These are phyloP conservation scores for Varroa destructor DNA, from an alignment of 1,140 invertebrate genomes.

Conservation along the genomic window DNA sequence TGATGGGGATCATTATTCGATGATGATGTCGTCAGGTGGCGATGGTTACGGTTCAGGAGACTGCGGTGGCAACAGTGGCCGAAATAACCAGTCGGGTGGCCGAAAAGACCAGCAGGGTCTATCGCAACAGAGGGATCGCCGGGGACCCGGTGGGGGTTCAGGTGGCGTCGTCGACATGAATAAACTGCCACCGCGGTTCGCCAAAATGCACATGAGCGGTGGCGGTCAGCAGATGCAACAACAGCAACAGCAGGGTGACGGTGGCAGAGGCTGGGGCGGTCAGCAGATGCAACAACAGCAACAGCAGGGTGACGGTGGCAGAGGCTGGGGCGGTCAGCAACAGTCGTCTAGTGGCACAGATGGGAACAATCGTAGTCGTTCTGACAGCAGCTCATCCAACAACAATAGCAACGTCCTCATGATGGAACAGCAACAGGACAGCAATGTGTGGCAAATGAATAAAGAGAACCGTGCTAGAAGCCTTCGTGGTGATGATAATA, in stretches of 20 bases:
- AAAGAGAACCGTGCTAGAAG: slow-evolving; percentile 11
- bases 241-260: too few species aligned
- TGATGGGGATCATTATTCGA: slow-evolving; percentile 7
- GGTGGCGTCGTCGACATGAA: slow-evolving; percentile 4
- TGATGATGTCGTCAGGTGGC: too few species aligned
- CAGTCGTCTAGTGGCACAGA: not conserved
- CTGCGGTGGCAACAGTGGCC: slow-evolving; percentile 19
- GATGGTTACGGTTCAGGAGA: too few species aligned
- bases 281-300: not conserved
- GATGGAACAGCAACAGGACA: slow-evolving; percentile 22
- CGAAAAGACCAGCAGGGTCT: too few species aligned
- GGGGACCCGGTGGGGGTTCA: not conserved
- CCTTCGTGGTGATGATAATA: slow-evolving; percentile 5
- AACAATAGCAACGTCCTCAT: not conserved
- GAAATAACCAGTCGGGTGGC: not conserved
- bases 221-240: too few species aligned
- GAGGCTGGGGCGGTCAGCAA: slow-evolving; percentile 5
- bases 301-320: not conserved
- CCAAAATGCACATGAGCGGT: slow-evolving; percentile 13
- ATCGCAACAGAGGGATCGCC: too few species aligned
- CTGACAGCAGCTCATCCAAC: slow-evolving; percentile 25
- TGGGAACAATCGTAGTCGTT: slow-evolving; percentile 24
- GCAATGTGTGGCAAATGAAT: slow-evolving; percentile 22
- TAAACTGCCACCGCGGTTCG: slow-evolving; percentile 15
- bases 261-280: too few species aligned